Conservation (phyloP, 2,113 vertebrate species). For the Thinocorus orbignyianus region DNA sequence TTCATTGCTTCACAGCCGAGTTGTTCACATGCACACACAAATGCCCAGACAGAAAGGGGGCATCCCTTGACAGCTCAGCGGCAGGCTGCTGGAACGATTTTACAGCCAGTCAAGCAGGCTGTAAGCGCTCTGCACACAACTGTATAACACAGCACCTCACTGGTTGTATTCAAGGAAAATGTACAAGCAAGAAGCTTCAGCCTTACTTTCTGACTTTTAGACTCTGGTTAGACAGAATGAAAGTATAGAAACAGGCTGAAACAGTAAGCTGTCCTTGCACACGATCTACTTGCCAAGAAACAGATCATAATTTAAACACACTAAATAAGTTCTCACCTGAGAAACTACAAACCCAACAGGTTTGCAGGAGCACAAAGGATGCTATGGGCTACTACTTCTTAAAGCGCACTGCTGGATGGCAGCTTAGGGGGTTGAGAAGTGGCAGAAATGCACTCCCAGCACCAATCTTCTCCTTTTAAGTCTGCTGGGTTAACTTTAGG, state of each 20-base stretch:
- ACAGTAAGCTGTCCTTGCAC: background rate
- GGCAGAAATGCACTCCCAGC: background rate
- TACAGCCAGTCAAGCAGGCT: background rate
- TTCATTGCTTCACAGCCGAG: background rate
- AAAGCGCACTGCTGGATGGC: background rate
- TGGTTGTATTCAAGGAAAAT: background rate
- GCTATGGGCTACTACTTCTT: background rate
- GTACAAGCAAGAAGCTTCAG: background rate
- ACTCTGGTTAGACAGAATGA: background rate
- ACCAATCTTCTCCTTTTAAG: background rate
- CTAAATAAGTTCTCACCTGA: background rate
- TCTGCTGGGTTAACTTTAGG: background rate
- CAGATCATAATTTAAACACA: background rate
- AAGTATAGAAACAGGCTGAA: background rate
- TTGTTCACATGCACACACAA: background rate
- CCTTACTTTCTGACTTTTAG: background rate
- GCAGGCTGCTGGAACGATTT: background rate
- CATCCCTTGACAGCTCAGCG: background rate
- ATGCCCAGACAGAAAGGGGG: accelerated
- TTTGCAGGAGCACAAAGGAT: background rate
- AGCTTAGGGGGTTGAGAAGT: background rate
- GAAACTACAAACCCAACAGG: background rate
- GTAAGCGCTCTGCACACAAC: background rate
- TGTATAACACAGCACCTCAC: background rate
- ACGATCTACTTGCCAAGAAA: background rate